These are phyloP conservation scores for Scaptomyza caliginosa DNA, from an alignment of 2,888 invertebrate genomes.

Conservation along the genomic window DNA sequence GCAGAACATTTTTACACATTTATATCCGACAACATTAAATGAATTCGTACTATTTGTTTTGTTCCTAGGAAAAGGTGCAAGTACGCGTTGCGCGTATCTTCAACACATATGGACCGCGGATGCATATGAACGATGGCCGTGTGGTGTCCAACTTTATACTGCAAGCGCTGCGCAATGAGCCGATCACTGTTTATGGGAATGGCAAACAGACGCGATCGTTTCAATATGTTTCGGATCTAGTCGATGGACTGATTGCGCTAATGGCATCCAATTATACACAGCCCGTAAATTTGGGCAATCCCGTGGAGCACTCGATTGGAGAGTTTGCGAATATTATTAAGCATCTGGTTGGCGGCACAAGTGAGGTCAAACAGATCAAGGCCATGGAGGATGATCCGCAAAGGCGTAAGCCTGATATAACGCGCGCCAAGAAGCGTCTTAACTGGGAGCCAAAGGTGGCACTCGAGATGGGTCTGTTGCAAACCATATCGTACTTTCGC, in stretches of 20 bases:
- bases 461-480: slow-evolving; percentile 93
- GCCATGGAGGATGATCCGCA: slow-evolving; percentile 99
- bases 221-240: slow-evolving; percentile 98
- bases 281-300: slow-evolving; percentile 98
- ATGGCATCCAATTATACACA: slow-evolving; percentile 97
- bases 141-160: slow-evolving; percentile 99
- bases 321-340: slow-evolving; percentile 95
- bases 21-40: slow-evolving; percentile 6
- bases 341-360: slow-evolving; percentile 92
- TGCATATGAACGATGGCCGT: slow-evolving; percentile 99
- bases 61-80: slow-evolving; percentile 90
- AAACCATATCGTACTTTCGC: slow-evolving; percentile 96
- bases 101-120: slow-evolving; percentile 99
- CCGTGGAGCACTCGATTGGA: slow-evolving; percentile 98
- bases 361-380: slow-evolving; percentile 91
- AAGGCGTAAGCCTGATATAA: slow-evolving; percentile 96
- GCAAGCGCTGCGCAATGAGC: slow-evolving; percentile 96
- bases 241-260: slow-evolving; percentile 95
- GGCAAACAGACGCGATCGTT: slow-evolving; percentile 97
- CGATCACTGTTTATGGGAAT: slow-evolving; percentile 96
- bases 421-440: slow-evolving; percentile 91
- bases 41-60: slow-evolving; percentile 1
- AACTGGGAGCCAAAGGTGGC: slow-evolving; percentile 96
- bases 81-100: slow-evolving; percentile 99
- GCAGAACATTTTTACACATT: not conserved